Base-by-base conservation (phyloP, 2,797 vertebrate species). In the Melanotaenia parkinsoni region DNA sequence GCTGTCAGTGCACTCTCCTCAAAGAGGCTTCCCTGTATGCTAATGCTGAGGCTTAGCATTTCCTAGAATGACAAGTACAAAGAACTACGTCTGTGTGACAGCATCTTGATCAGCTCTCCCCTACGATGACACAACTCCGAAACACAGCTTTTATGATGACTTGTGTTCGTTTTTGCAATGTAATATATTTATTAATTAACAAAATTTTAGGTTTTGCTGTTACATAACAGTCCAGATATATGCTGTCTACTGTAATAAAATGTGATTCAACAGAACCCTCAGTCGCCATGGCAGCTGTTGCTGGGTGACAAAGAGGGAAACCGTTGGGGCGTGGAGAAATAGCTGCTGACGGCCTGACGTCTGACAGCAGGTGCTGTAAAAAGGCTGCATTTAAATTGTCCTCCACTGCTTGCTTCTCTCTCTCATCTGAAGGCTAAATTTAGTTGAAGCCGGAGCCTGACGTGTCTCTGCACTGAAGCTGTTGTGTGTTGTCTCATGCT, bases 291-390 rank as follows among this genome's bases (percentile, higher is more conserved):
- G 82, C 81, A 84, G 81, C 81, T 84, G 87, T 91, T 93, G 83
- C 88, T 2, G 67, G 70, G 82, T 88, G 86, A 90, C 81, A 71
- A 63, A 63, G 71, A 76, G 68, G 24, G 70, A 77, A 83, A 79
- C 74, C 87, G 76, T 38, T 59, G 58, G 84, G 59, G 83, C 80
- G 81, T 68, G 74, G 83, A 81, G 53, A 81, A 54, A 58, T 54
- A 63, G 60, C 61, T 70, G 66, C 56, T 50, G 73, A 79, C 47
- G 35, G 79, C 62, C 86, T 89, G 92, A 94, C 37, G 69, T 72
- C 60, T 90, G 82, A 79, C 76, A 91, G 87, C 95, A 95, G 95
- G 93, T 95, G 94, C 85, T 88, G 74, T 73, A 40, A 86, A 56
- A 89, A 81, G 76, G 88, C 89, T 80, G 59, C 80, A 71, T 91